A percentile compares a stretch with the other conserved stretches of the same genome.
These are phyloP conservation scores for Pelecanoides urinatrix DNA, from an alignment of 2,113 vertebrate genomes.

Conservation along the genomic window DNA sequence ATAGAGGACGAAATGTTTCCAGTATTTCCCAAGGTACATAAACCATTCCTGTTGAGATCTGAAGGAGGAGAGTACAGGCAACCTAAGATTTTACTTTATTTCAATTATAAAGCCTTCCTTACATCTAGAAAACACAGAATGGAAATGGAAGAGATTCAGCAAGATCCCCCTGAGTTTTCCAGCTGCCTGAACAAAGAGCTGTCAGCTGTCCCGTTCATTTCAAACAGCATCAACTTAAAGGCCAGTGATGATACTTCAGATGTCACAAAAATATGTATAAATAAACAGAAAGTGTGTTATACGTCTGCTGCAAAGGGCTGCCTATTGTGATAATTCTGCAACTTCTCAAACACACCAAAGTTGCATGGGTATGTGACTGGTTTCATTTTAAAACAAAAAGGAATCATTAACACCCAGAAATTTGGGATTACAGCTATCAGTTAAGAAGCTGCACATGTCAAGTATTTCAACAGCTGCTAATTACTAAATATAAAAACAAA, in stretches of 20 bases:
- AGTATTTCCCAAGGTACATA: background rate
- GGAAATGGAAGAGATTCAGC: background rate
- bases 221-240: background rate
- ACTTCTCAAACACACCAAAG: background rate
- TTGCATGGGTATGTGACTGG: background rate
- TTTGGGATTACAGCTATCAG: rapidly evolving
- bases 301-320: background rate
- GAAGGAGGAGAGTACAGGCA: background rate
- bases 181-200: background rate
- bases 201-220: background rate
- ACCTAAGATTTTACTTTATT: background rate
- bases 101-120: background rate
- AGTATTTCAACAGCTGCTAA: background rate
- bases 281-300: background rate
- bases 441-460: background rate
- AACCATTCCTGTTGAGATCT: background rate
- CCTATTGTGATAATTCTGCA: background rate
- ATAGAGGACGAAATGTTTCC: background rate
- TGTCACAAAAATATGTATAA: background rate
- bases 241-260: background rate
- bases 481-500: background rate
- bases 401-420: background rate
- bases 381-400: background rate
- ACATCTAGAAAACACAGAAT: background rate
- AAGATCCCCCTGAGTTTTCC: background rate